Conservation (phyloP, 2,888 invertebrate genomes). For the Meganola albula region DNA sequence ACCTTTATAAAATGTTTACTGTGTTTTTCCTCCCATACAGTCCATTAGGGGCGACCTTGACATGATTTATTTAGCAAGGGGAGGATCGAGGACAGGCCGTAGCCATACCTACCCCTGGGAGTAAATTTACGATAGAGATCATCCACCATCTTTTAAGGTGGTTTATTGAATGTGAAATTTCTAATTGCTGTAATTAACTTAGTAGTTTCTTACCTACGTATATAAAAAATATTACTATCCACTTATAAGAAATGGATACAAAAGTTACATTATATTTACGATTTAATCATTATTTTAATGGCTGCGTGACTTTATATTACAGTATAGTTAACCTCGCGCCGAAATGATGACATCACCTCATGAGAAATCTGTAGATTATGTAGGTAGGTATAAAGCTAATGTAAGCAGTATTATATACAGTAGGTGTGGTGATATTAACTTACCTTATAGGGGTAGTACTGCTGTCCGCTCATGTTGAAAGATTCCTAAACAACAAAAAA, state of each 20-base stretch:
- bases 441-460: constrained; percentile 93
- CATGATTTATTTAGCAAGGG: constrained; percentile 21
- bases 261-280: too few relatives aligned
- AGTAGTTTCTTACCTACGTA: too few relatives aligned
- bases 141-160: too few relatives aligned
- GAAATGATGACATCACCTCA: constrained; percentile 68
- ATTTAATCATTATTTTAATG: too few relatives aligned
- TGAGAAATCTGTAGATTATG: constrained; percentile 50
- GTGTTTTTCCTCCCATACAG: constrained; percentile 22
- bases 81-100: constrained; percentile 17
- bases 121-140: neutral
- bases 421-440: too few relatives aligned
- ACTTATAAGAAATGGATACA: too few relatives aligned
- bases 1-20: constrained; percentile 12
- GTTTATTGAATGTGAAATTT: too few relatives aligned
- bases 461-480: constrained; percentile 84
- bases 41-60: constrained; percentile 26
- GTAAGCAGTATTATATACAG: too few relatives aligned
- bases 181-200: too few relatives aligned
- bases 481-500: constrained; percentile 53
- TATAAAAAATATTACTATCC: too few relatives aligned
- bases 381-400: constrained; percentile 22
- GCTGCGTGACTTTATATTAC: too few relatives aligned
- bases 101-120: constrained; percentile 11
- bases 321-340: constrained; percentile 30